A percentile compares a stretch with the other conserved stretches of the same genome.
These are phyloP conservation scores for Campopleginae sp. DNA, from an alignment of 2,888 invertebrate genomes.

Conservation along the genomic window DNA sequence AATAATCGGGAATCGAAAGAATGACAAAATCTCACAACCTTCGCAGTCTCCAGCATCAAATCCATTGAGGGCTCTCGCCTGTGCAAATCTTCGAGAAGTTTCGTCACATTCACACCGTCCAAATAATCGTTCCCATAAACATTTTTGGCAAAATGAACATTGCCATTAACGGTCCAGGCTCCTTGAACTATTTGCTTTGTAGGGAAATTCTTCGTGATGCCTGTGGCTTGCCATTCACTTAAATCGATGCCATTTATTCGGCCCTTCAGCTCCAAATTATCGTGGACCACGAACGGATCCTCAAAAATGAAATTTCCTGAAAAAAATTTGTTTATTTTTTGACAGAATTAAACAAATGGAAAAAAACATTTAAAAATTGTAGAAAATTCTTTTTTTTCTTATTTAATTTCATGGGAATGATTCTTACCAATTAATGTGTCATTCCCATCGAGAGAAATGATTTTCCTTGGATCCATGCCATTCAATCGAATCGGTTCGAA, in stretches of 20 bases:
- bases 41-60: constrained; percentile 14
- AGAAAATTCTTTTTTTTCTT: not conserved
- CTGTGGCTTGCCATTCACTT: constrained; percentile 71
- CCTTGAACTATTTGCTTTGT: constrained; percentile 83
- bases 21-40: constrained; percentile 56
- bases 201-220: constrained; percentile 65
- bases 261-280: constrained; percentile 67
- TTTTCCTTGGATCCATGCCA: constrained; percentile 68
- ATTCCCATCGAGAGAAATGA: constrained; percentile 68
- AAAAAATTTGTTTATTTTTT: constrained; percentile 3
- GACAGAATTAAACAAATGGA: not conserved
- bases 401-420: not conserved
- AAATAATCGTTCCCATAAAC: constrained; percentile 80
- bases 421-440: constrained; percentile 72
- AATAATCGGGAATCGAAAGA: not conserved
- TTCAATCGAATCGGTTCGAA: constrained; percentile 74
- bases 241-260: constrained; percentile 72
- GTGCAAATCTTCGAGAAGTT: constrained; percentile 76
- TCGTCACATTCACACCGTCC: constrained; percentile 78
- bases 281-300: constrained; percentile 68
- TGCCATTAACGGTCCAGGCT: constrained; percentile 84
- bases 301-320: constrained; percentile 75
- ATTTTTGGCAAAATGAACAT: constrained; percentile 81
- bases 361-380: not conserved
- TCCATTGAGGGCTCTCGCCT: constrained; percentile 57